These are phyloP conservation scores for Pteruthius melanotis DNA, from an alignment of 2,113 vertebrate species.

Conservation along the genomic window DNA sequence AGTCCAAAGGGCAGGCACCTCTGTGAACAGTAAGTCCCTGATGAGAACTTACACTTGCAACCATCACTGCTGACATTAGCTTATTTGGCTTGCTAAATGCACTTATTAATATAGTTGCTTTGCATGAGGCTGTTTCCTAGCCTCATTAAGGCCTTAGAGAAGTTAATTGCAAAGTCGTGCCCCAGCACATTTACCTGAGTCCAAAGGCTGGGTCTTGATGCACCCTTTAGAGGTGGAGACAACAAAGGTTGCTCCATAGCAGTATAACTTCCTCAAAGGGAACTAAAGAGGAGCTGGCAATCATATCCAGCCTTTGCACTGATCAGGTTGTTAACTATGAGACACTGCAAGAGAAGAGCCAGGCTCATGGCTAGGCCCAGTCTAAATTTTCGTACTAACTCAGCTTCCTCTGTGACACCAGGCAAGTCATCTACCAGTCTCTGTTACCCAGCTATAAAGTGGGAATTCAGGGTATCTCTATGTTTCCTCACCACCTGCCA, in stretches of 20 bases:
- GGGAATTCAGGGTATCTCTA: neutral
- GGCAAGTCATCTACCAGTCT: neutral
- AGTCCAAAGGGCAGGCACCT: neutral
- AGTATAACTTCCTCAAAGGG: neutral
- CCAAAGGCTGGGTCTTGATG: neutral
- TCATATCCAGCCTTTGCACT: neutral
- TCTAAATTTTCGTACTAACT: neutral
- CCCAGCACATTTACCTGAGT: neutral
- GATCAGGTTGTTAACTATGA: neutral
- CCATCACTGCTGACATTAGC: neutral
- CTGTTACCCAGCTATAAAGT: neutral
- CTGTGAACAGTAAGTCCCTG: fast-evolving
- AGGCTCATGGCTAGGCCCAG: neutral
- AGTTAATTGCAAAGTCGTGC: neutral
- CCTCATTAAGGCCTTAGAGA: neutral
- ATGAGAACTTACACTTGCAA: neutral
- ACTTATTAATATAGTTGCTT: neutral
- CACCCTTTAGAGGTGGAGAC: neutral
- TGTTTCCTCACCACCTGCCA: neutral
- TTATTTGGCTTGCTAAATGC: neutral
- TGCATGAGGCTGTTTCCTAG: neutral
- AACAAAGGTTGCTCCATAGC: neutral
- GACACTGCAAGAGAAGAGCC: neutral
- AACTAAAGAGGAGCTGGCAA: neutral
- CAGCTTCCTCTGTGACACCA: neutral